These are phyloP conservation scores for Adoxophyes honmai DNA, from an alignment of 1,140 invertebrate species.

Conservation along the genomic window DNA sequence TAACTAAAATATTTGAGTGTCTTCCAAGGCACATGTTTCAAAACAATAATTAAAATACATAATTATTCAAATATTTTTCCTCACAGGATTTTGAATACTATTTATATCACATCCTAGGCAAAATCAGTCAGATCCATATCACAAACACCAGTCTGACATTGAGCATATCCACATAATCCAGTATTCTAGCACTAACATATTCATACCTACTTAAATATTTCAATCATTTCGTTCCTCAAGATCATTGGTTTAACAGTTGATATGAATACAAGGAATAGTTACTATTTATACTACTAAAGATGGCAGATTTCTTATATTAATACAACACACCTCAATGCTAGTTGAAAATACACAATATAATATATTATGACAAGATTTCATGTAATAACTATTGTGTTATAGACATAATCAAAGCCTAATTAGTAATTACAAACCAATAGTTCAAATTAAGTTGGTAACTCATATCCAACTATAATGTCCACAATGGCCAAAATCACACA, in stretches of 20 bases:
- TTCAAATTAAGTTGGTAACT: constrained; percentile 4
- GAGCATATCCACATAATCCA: background rate
- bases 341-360: background rate
- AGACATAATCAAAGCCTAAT: background rate
- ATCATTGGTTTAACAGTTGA: constrained; percentile 6
- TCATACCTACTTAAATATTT: background rate
- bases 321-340: background rate
- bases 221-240: background rate
- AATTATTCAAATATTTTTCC: constrained; percentile 31
- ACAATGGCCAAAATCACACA: too few species aligned
- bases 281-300: constrained; percentile 11
- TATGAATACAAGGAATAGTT: constrained; percentile 7
- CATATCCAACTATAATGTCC: background rate
- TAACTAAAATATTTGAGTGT: constrained; percentile 11
- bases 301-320: background rate
- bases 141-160: constrained; percentile 28
- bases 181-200: background rate
- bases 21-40: constrained; percentile 45
- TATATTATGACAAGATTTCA: background rate
- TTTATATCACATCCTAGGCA: constrained; percentile 32
- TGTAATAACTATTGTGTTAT: constrained; percentile 7
- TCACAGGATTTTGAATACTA: constrained; percentile 36
- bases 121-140: constrained; percentile 51
- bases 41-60: constrained; percentile 19
- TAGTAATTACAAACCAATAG: background rate